Evolutionary conservation across 1,140 invertebrate genomes (phyloP).

Genomic region (Drosophila varians): DNA sequence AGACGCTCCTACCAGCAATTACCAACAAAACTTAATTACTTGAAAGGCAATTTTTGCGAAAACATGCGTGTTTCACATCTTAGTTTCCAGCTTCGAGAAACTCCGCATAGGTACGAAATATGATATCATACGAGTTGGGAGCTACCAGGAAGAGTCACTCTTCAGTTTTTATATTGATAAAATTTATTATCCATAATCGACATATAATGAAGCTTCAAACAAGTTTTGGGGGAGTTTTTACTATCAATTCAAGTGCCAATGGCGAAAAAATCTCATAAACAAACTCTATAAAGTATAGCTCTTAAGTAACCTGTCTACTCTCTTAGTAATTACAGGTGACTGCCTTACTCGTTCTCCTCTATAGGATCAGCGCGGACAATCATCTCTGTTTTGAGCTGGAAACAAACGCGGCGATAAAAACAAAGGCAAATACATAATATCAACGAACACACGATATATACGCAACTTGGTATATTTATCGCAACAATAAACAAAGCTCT

Average conservation of each 20-base stretch:
- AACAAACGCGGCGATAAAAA: conserved; percentile 51
- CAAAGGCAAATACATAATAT: conserved; percentile 46
- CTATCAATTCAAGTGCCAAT: background rate
- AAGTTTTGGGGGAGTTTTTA: background rate
- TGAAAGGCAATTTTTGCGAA: conserved; percentile 46
- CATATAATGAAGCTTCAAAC: background rate
- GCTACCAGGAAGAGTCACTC: background rate
- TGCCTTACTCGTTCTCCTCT: conserved; percentile 27
- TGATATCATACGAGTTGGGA: conserved; percentile 23
- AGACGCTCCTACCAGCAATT: conserved; percentile 32
- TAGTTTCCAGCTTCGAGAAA: conserved; percentile 47
- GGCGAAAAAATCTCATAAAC: background rate
- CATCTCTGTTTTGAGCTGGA: conserved; percentile 37
- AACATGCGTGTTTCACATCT: conserved; percentile 57
- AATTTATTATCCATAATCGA: background rate
- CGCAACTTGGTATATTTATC: conserved; percentile 35
- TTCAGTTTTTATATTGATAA: background rate
- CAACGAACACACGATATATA: conserved; percentile 24
- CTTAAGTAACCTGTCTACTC: conserved; percentile 27
- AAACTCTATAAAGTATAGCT: background rate
- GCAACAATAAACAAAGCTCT: conserved; percentile 70
- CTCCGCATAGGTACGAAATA: conserved; percentile 6
- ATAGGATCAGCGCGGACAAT: conserved; percentile 29
- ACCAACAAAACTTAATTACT: conserved; percentile 63
- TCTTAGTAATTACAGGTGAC: conserved; percentile 30